Conservation (phyloP, 2,888 invertebrate genomes). For the Euproctis similis region DNA sequence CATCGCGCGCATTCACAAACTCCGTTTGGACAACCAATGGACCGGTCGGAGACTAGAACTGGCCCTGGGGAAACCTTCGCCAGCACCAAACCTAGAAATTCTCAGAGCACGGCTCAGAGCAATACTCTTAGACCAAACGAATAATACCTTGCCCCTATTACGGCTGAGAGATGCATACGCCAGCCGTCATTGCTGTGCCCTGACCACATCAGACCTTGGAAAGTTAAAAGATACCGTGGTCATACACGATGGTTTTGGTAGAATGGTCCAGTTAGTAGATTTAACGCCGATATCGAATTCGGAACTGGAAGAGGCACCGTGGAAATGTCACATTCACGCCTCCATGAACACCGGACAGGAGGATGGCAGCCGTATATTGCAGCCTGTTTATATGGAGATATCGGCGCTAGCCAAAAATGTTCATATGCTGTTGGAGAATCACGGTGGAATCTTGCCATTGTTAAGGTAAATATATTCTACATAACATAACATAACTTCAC, state of each 20-base stretch:
- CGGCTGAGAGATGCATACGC: slow-evolving; percentile 90
- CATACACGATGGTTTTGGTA: slow-evolving; percentile 59
- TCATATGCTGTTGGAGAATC: slow-evolving; percentile 80
- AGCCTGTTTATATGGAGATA: slow-evolving; percentile 80
- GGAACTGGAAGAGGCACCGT: slow-evolving; percentile 63
- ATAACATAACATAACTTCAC: too few relatives aligned
- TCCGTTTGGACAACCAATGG: slow-evolving; percentile 79
- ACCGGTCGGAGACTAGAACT: slow-evolving; percentile 86
- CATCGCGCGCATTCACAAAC: slow-evolving; percentile 88
- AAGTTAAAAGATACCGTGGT: slow-evolving; percentile 83
- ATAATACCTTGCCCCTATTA: slow-evolving; percentile 83
- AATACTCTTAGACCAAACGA: slow-evolving; percentile 84
- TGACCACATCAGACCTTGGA: slow-evolving; percentile 82
- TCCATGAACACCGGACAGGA: slow-evolving; percentile 47
- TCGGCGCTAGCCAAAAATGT: slow-evolving; percentile 79
- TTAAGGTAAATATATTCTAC: slow-evolving; percentile 83
- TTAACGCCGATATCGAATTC: slow-evolving; percentile 44
- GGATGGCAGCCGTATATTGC: slow-evolving; percentile 74
- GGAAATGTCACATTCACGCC: slow-evolving; percentile 72
- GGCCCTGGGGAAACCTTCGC: slow-evolving; percentile 77
- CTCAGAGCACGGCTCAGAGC: slow-evolving; percentile 82
- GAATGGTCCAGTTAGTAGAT: slow-evolving; percentile 60
- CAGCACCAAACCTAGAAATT: slow-evolving; percentile 78
- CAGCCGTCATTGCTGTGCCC: slow-evolving; percentile 84
- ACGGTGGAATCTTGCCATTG: slow-evolving; percentile 85